A percentile compares a stretch with the other conserved stretches of the same genome.
Evolutionary conservation across 1,140 invertebrate genomes (phyloP).

Genomic region (Panagrolaimus sp.): DNA sequence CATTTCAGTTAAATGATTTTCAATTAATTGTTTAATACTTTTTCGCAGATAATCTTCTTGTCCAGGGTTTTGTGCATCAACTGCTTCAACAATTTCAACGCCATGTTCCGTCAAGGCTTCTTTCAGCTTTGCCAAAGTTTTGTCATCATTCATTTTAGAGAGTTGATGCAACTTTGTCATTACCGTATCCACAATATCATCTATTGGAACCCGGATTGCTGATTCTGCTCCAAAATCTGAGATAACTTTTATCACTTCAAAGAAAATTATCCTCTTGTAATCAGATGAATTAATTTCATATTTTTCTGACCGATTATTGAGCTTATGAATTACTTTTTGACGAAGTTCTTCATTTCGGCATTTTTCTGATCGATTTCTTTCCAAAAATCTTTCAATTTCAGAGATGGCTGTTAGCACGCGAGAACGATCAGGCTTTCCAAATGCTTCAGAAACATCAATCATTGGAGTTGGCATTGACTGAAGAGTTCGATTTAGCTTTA

Average conservation of each 20-base stretch:
- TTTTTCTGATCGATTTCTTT: constrained; percentile 30
- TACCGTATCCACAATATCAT: neutral
- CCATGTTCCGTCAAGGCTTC: constrained; percentile 1
- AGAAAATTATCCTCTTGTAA: constrained; percentile 8
- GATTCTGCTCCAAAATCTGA: neutral
- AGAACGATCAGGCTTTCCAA: constrained; percentile 29
- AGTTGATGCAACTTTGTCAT: neutral
- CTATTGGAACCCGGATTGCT: neutral
- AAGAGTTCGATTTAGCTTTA: constrained; percentile 43
- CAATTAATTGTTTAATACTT: constrained; percentile 14
- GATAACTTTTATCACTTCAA: constrained; percentile 4
- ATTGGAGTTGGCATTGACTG: constrained; percentile 38
- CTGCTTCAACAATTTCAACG: neutral
- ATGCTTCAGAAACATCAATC: constrained; percentile 42
- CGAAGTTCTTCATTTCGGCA: constrained; percentile 22
- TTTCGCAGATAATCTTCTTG: constrained; percentile 16
- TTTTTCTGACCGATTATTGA: constrained; percentile 19
- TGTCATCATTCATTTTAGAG: neutral
- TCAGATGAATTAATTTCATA: constrained; percentile 12
- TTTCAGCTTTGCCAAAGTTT: neutral
- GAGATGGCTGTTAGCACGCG: constrained; percentile 23
- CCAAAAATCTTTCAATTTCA: constrained; percentile 30
- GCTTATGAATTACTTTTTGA: constrained; percentile 24
- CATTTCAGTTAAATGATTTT: constrained; percentile 19
- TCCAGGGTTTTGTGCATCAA: neutral